Base-by-base conservation (phyloP, 2,888 invertebrate genomes). In the Seira sanloemensis region DNA sequence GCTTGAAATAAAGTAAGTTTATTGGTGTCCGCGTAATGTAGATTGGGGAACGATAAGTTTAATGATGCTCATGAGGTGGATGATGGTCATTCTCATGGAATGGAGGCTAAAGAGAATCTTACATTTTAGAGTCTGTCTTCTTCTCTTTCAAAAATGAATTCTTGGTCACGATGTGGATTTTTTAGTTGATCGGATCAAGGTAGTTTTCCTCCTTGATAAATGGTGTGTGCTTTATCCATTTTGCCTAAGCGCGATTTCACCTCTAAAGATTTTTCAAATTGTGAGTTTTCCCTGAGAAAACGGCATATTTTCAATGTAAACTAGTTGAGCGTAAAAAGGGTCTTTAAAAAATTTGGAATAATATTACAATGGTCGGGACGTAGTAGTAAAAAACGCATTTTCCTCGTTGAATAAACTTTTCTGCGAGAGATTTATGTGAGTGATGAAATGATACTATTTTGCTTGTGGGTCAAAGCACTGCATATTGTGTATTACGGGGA, bases 131-230 rank as follows among this genome's bases (percentile, higher is more conserved):
- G 62, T 69, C 62, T 76, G 25, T 79, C 21, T 50, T 75, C 24
- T 27, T 68, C 68, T 78, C 75, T 69, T 68, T 71, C 65, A 46
- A 27, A 81, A 83, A 78, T 84, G 75, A 84, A 84, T 84, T 84
- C 84, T 78, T 84, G 78, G 84, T 84, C 84, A 84, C 84, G 84
- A 84, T 78, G 84, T 84, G 81, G 81, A 76, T 82, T 71, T 74
- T 75, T 81, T 68, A 66, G 54, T 76, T 74, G 78, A 74, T 78
- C 75, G 62, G 75, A 78, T 74, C 68, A 68, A 74, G 68, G 50
- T 66, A 74, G 66, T 68, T 84, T 75, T 62, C 69, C 71, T 12
- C 69, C 9, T 67, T 67, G 24, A 25, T 67, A 67, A 67, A 67
- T 25, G 21, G 23, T 19, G 69, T 75, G 18, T 66, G 50, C 68